Base-by-base conservation (phyloP, 1,140 invertebrate genomes). In the Lordiphosa stackelbergi region DNA sequence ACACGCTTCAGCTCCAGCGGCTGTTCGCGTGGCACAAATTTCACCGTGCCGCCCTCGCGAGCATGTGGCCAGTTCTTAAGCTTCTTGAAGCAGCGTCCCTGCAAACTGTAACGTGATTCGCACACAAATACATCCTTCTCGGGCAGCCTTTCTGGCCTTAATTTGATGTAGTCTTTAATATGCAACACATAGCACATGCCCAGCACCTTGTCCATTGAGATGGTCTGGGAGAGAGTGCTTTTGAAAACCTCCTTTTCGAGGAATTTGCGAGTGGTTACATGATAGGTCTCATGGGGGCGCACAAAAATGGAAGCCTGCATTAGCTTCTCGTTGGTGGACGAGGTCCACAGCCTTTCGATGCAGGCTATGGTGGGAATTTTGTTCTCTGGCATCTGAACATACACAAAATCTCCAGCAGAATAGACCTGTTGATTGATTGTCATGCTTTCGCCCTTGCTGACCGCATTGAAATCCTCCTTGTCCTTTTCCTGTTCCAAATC, bases 101-200 rank as follows among this genome's bases (percentile, higher is more conserved):
- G 93, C 0, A 94, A 93, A 59, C 93, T 95, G 88, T 99, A 99
- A 8, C 97, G 91, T 10, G 96, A 97, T 89, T 99, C 98, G 87
- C 98, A 99, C 0, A 99, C 97, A 85, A 95, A 99, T 0, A 99
- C 94, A 89, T 99, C 97, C 85, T 97, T 97, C 56, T 98, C 96
- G 1, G 92, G 90, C 85, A 97, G 95, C 10, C 91, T 94, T 89
- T 96, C 94, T 0, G 97, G 96, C 65, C 92, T 92, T 83, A 92
- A 92, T 74, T 96, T 95, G 79, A 98, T 96, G 88, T 98, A 99
- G 84, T 99, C 97, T 75, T 96, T 97, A 1, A 98, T 95, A 85
- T 94, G 95, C 90, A 99, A 92, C 10, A 99, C 96, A 87, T 93
- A 96, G 87, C 97, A 99, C 64, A 94, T 92, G 3, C 97, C 97